Conservation (phyloP, 2,888 invertebrate genomes). For the Trilocha varians region DNA sequence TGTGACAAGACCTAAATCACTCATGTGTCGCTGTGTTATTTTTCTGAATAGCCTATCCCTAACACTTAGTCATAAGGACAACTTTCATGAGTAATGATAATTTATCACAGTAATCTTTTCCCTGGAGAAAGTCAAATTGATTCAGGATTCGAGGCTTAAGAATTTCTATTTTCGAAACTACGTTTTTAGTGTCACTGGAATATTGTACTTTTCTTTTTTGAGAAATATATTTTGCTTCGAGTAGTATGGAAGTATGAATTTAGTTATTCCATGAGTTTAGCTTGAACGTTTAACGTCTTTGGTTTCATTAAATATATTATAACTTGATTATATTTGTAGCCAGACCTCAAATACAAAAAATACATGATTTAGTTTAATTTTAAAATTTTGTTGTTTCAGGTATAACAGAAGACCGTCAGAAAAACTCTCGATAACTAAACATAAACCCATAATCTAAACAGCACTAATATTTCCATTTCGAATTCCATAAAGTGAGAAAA, state of each 20-base stretch:
- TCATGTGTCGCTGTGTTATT: not conserved
- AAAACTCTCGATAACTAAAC: not conserved
- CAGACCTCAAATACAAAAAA: too few relatives aligned
- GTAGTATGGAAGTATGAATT: too few relatives aligned
- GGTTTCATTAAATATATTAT: too few relatives aligned
- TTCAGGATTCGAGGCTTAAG: conserved; percentile 23
- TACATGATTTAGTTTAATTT: not conserved
- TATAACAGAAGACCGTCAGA: not conserved
- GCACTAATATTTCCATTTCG: not conserved
- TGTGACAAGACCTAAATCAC: not conserved
- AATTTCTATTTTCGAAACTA: conserved; percentile 8
- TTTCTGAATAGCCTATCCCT: not conserved
- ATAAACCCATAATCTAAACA: not conserved
- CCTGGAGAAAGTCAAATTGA: conserved; percentile 30
- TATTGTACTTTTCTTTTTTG: conserved; percentile 9
- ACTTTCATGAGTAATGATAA: conserved; percentile 14
- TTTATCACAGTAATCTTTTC: conserved; percentile 32
- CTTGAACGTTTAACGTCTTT: too few relatives aligned
- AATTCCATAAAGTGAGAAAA: conserved; percentile 11
- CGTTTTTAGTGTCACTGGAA: conserved; percentile 18
- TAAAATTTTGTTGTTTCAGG: not conserved
- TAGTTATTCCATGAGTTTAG: too few relatives aligned
- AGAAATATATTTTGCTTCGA: too few relatives aligned
- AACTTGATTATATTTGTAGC: too few relatives aligned
- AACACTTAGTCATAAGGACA: conserved; percentile 1